phyloP scores from a whole-genome alignment of 2,797 vertebrate genomes.

The Phoeniculus purpureus region DNA sequence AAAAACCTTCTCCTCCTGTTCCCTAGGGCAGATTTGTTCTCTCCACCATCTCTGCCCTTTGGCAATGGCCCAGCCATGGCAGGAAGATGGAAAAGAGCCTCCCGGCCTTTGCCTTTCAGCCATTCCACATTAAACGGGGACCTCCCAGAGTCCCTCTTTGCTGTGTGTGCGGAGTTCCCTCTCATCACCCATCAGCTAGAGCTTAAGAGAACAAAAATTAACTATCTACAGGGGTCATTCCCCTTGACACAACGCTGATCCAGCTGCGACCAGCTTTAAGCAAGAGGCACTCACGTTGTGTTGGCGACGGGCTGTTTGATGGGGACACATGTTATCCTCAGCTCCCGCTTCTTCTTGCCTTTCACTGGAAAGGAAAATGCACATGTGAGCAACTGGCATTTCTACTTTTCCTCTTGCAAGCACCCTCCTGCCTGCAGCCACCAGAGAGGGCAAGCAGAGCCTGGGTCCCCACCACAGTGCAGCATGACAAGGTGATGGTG shows the following conservation, averaged over 20 bases:
- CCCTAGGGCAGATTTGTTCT: not conserved
- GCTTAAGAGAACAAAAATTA: not conserved
- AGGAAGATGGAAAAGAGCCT: not conserved
- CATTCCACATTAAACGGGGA: not conserved
- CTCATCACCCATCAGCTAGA: not conserved
- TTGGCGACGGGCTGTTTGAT: slow-evolving; percentile 74
- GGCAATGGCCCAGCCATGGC: not conserved
- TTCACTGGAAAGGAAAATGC: slow-evolving; percentile 66
- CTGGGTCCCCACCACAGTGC: not conserved
- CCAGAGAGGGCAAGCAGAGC: not conserved
- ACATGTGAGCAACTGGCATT: not conserved
- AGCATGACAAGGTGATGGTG: not conserved
- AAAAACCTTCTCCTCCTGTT: not conserved
- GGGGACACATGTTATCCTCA: slow-evolving; percentile 77
- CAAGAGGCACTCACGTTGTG: slow-evolving; percentile 76
- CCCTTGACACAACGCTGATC: fast-evolving
- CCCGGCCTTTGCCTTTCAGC: not conserved
- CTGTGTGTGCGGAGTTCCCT: not conserved
- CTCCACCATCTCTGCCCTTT: not conserved
- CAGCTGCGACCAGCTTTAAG: not conserved
- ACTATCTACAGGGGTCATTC: not conserved
- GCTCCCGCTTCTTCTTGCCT: slow-evolving; percentile 75
- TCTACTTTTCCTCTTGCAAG: not conserved
- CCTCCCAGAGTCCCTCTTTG: not conserved
- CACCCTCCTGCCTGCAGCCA: not conserved